phyloP scores from a whole-genome alignment of 2,797 vertebrate species.

The Halcyon chelicuti region DNA sequence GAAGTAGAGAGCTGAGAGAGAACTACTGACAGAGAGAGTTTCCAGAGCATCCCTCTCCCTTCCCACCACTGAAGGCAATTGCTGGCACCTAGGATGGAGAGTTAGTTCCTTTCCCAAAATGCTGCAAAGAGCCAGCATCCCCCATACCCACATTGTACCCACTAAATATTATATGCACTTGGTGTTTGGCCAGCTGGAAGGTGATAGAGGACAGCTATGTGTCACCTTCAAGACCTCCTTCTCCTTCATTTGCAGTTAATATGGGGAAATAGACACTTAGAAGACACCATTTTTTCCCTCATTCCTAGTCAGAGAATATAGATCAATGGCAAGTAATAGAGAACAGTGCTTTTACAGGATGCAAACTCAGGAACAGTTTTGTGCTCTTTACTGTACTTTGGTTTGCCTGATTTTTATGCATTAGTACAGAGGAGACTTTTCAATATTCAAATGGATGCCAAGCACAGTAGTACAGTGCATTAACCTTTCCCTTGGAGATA shows the following conservation, averaged over 20 bases:
- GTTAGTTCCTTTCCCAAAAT: not conserved
- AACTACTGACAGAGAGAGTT: not conserved
- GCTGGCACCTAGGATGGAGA: rapidly evolving
- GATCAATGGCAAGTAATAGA: not conserved
- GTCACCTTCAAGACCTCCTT: not conserved
- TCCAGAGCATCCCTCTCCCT: not conserved
- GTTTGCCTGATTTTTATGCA: slow-evolving; percentile 50
- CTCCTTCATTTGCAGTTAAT: not conserved
- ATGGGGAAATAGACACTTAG: not conserved
- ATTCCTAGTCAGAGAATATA: not conserved
- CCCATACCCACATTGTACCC: rapidly evolving
- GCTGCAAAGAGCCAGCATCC: not conserved
- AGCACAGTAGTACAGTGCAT: slow-evolving; percentile 57
- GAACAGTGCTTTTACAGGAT: not conserved
- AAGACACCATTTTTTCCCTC: not conserved
- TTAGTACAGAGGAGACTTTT: slow-evolving; percentile 33
- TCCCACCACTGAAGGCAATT: not conserved
- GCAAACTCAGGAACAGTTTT: not conserved
- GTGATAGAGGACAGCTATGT: not conserved
- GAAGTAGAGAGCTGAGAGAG: not conserved
- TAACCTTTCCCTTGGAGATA: slow-evolving; percentile 69
- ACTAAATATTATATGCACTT: not conserved
- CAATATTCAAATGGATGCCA: slow-evolving; percentile 62
- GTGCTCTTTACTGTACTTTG: slow-evolving; percentile 7
- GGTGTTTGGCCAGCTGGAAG: not conserved